A percentile compares a stretch with the other conserved stretches of the same genome.
Evolutionary conservation across 1,140 invertebrate genomes (phyloP).

Genomic region (Andricus grossulariae): DNA sequence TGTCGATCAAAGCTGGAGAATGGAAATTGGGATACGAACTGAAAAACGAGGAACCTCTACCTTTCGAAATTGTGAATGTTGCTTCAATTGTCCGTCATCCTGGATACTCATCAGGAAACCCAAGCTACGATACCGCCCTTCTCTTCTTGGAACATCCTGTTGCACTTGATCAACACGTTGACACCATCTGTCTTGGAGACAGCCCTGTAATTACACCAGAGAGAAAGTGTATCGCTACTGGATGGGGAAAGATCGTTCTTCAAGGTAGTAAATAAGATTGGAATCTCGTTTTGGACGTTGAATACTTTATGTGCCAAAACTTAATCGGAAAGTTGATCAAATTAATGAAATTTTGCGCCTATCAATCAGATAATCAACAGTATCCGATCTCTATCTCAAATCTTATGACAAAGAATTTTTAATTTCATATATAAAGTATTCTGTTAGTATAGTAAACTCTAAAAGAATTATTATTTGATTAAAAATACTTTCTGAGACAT

Average conservation of each 20-base stretch:
- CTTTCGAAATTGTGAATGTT: constrained; percentile 85
- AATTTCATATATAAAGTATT: background rate
- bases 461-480: constrained; percentile 22
- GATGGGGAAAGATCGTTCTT: constrained; percentile 88
- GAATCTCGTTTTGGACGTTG: background rate
- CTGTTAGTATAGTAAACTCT: background rate
- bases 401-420: too few species aligned
- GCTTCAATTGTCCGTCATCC: constrained; percentile 84
- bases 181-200: constrained; percentile 82
- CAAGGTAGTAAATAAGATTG: constrained; percentile 78
- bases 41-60: constrained; percentile 82
- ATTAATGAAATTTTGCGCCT: background rate
- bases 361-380: background rate
- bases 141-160: constrained; percentile 80
- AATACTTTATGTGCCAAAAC: background rate
- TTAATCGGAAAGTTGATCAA: background rate
- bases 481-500: background rate
- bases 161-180: constrained; percentile 83
- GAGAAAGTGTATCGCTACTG: constrained; percentile 84
- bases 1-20: constrained; percentile 88
- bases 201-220: constrained; percentile 52
- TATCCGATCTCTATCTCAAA: too few species aligned
- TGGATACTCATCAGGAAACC: constrained; percentile 79
- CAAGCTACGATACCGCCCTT: constrained; percentile 84
- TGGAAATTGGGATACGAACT: constrained; percentile 87